Conservation (phyloP, 2,888 invertebrate genomes). For the Allolobophora icterica region DNA sequence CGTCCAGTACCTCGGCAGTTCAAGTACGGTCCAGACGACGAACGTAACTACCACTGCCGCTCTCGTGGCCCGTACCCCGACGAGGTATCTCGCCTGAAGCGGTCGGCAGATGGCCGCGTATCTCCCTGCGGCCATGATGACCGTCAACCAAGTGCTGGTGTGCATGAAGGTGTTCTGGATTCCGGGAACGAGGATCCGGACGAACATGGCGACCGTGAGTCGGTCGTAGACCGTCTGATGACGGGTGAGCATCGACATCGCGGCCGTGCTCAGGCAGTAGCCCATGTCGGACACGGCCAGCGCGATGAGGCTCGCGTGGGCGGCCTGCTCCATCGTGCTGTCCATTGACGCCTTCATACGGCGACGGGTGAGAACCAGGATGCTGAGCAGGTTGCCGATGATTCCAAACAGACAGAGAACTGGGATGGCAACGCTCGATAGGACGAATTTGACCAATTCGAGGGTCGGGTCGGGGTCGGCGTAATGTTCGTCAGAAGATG, state of each 20-base stretch:
- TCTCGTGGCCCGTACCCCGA: conserved; percentile 56
- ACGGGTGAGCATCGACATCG: conserved; percentile 54
- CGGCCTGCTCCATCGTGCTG: conserved; percentile 61
- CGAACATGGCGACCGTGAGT: conserved; percentile 31
- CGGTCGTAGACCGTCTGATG: conserved; percentile 23
- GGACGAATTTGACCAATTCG: conserved; percentile 48
- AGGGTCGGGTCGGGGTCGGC: background rate
- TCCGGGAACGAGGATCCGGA: conserved; percentile 51
- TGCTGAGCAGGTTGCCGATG: conserved; percentile 58
- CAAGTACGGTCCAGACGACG: conserved; percentile 40
- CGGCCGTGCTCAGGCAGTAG: conserved; percentile 59
- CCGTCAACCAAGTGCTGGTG: conserved; percentile 62
- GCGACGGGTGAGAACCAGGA: conserved; percentile 58
- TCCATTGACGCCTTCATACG: conserved; percentile 56
- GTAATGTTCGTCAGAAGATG: background rate
- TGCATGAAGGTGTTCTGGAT: conserved; percentile 61
- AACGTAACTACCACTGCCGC: conserved; percentile 52
- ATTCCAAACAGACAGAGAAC: conserved; percentile 57
- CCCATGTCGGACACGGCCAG: conserved; percentile 61
- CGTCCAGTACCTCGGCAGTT: conserved; percentile 43
- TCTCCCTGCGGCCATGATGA: conserved; percentile 62
- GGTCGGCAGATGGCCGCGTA: conserved; percentile 64
- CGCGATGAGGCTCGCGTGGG: conserved; percentile 60
- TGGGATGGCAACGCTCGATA: conserved; percentile 55
- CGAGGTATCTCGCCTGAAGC: conserved; percentile 58